Base-by-base conservation (phyloP, 2,888 invertebrate species). In the Troilus luridus region DNA sequence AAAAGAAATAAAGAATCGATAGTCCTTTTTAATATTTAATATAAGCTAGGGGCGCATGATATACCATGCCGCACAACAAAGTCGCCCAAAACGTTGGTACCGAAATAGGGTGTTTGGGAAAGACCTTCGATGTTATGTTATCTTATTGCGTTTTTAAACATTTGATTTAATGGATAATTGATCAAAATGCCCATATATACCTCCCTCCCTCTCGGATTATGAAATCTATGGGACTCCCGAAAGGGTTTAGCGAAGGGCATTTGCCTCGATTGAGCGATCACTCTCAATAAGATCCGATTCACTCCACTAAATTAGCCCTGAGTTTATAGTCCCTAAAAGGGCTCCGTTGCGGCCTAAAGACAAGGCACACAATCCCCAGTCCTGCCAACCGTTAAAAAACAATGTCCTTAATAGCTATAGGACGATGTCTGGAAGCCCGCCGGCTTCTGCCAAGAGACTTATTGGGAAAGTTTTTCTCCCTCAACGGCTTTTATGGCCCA, bases 361-460 rank as follows among this genome's bases (percentile, higher is more conserved):
- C 72, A 77, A 7, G 56, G n/a, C 56, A 0, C 56, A 56, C 85
- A 21, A 56, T 85, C 85, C 85, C n/a, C n/a, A 56, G 56, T 56
- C n/a, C 11, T 85, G 56, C 56, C 21, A 85, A 85, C 85, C 85
- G 85, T 85, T 85, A 85, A 85, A 81, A 85, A 85, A 85, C 85
- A 85, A 85, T 85, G 85, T 58, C 85, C n/a, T 56, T 85, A 85
- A 85, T 85, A 85, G 85, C 85, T n/a, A 2, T 41, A n/a, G 56
- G 85, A 56, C 85, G 56, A 21, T 85, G 85, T 85, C 56, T n/a
- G 56, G 56, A 56, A 58, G 14, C 10, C 85, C n/a, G 19, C n/a
- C 11, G 85, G 85, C 11, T 56, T 85, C 85, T 58, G 85, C 11
- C 21, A n/a, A 85, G n/a, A 85, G 85, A 85, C 56, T 21, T 58